Conservation (phyloP, 2,113 vertebrate species). For the Boleophthalmus pectinirostris region DNA sequence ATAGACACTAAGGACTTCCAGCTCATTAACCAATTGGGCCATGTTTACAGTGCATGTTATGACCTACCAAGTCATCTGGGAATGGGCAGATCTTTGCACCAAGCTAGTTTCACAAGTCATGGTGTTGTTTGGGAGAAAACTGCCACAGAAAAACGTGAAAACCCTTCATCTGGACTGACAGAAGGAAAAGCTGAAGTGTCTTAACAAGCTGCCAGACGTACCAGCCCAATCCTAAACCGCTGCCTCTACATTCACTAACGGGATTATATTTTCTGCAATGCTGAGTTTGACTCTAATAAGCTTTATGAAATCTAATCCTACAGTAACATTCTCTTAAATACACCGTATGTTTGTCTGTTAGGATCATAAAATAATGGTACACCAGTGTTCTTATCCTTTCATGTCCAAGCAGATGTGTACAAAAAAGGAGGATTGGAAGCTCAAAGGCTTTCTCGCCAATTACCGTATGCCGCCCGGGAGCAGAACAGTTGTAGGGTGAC, state of each 20-base stretch:
- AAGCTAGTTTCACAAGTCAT: background rate
- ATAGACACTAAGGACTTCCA: background rate
- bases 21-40: slow-evolving; percentile 8
- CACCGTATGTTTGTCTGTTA: slow-evolving; percentile 7
- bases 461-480: slow-evolving; percentile 17
- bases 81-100: slow-evolving; percentile 27
- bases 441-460: slow-evolving; percentile 26
- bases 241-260: slow-evolving; percentile 47
- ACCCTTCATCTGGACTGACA: background rate
- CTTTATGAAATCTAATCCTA: slow-evolving; percentile 70
- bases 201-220: slow-evolving; percentile 37
- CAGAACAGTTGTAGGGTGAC: slow-evolving; percentile 35
- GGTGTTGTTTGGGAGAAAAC: slow-evolving; percentile 7
- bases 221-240: slow-evolving; percentile 17
- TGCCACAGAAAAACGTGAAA: slow-evolving; percentile 5
- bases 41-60: slow-evolving; percentile 22
- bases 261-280: slow-evolving; percentile 70
- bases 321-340: slow-evolving; percentile 30
- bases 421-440: slow-evolving; percentile 17
- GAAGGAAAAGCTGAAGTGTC: slow-evolving; percentile 28
- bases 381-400: slow-evolving; percentile 17
- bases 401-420: slow-evolving; percentile 14
- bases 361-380: background rate
- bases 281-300: slow-evolving; percentile 59
- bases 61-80: slow-evolving; percentile 10